phyloP scores from a whole-genome alignment of 2,797 vertebrate species.

The Esox lucius region DNA sequence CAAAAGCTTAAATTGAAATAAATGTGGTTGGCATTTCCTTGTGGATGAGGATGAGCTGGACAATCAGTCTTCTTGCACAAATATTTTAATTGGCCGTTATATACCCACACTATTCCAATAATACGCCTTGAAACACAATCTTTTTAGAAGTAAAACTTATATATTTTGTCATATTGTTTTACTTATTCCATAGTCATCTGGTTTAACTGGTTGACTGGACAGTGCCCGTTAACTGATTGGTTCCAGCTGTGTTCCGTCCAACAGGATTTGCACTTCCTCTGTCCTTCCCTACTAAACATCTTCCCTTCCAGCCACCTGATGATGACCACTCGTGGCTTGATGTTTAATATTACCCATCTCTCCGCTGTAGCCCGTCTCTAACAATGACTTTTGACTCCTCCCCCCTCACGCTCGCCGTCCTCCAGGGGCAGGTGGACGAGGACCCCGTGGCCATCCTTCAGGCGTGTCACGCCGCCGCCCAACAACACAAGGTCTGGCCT shows the following conservation, averaged over 20 bases:
- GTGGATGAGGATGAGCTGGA: no score
- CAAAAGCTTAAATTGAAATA: no score
- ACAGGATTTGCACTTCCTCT: neutral
- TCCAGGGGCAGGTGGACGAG: constrained; percentile 80
- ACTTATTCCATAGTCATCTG: no score
- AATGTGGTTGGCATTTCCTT: no score
- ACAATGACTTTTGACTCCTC: constrained; percentile 65
- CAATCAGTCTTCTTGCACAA: no score
- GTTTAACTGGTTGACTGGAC: neutral
- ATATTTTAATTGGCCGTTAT: no score
- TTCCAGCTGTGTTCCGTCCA: neutral
- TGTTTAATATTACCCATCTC: neutral
- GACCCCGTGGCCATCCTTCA: constrained; percentile 73
- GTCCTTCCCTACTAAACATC: neutral
- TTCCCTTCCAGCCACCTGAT: neutral
- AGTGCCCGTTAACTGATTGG: neutral
- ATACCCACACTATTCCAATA: no score
- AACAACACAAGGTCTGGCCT: constrained; percentile 78
- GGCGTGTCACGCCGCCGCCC: constrained; percentile 71
- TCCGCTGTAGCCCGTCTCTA: constrained; percentile 53
- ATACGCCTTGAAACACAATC: no score
- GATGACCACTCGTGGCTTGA: neutral
- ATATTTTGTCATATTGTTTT: no score
- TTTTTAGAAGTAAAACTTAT: no score
- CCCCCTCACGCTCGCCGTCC: constrained; percentile 58